Evolutionary conservation across 2,113 vertebrate species (phyloP), one percentile per base, ranked within the genome.

Genomic region (Peromyscus californicus): DNA sequence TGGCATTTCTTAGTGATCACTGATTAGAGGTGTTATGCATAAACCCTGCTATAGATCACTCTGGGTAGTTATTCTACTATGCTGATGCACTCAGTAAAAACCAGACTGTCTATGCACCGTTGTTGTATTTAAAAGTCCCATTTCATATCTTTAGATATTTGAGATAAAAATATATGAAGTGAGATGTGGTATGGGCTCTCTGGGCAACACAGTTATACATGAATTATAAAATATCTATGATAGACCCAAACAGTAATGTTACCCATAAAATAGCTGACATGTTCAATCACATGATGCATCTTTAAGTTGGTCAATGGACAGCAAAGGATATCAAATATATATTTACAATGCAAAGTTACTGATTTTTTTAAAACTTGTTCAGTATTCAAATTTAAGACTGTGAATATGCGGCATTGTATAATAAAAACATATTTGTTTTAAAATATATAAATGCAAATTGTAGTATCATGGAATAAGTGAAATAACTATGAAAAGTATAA

Each of bases 141-240:
- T 96, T 97, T 89, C 42, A 45, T 82, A 92, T 54, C 36, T 42
- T 93, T 78, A 85, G 24, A 72, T 54, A 45, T 92, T 86, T 87
- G n/a, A 93, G 78, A 86, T 70, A 29, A 87, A 59, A 95, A 94
- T 75, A 74, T 7, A 33, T 87, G 72, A 74, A 85, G 33, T 42
- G 59, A 95, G 36, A 95, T 19, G 36, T 24, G 3, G 4, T 48
- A 7, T 87, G 19, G 22, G 22, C 0, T 88, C 3, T 96, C 70
- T 94, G 11, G 54, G 1, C 12, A 65, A 78, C 33, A 83, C 19
- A 72, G 11, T 72, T 82, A 88, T 4, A 87, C 8, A n/a, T 5
- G 17, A 31, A 45, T 61, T 88, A n/a, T 57, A 89, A 91, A 92
- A 76, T 87, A 22, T 39, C 36, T 97, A 51, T 79, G 42, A 33